These are phyloP conservation scores for Aphaenogaster ashmeadi DNA, from an alignment of 1,140 invertebrate genomes.

Conservation along the genomic window DNA sequence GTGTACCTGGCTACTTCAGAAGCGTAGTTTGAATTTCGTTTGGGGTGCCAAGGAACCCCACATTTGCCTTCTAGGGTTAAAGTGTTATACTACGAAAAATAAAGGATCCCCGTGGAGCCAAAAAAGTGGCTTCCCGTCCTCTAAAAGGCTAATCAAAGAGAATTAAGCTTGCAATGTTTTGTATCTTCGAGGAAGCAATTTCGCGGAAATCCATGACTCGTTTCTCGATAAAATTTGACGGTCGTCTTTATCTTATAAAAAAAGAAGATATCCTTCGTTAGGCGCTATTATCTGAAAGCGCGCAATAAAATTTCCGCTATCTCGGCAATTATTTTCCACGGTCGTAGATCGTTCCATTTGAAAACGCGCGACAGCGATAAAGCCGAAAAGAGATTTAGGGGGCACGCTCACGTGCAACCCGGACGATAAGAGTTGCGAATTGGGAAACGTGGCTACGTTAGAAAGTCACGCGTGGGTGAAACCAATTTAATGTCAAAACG, in stretches of 20 bases:
- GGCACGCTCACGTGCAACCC: conserved; percentile 1
- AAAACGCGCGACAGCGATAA: not conserved
- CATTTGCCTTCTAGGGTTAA: too few relatives aligned
- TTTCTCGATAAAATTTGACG: not conserved
- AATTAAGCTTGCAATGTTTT: not conserved
- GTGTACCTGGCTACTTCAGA: too few relatives aligned
- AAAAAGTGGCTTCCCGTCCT: too few relatives aligned
- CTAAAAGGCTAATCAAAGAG: not conserved
- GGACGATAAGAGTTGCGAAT: conserved; percentile 48
- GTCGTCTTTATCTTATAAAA: not conserved
- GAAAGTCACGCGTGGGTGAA: conserved; percentile 72
- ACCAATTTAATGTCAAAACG: conserved; percentile 68
- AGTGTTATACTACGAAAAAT: too few relatives aligned
- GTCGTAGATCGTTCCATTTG: not conserved
- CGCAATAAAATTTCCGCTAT: not conserved
- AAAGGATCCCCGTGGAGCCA: too few relatives aligned
- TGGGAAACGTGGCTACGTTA: conserved; percentile 63
- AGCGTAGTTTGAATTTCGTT: too few relatives aligned
- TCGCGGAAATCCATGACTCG: not conserved
- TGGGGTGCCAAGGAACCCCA: too few relatives aligned
- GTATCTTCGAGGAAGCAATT: not conserved
- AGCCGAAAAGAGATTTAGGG: not conserved
- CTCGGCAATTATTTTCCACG: not conserved
- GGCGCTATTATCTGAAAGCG: not conserved
- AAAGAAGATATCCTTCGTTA: not conserved